Percentiles rank a stretch among this genome's conserved stretches.
Evolutionary conservation across 2,888 invertebrate genomes (phyloP).

Genomic region (Phytoseiulus persimilis): DNA sequence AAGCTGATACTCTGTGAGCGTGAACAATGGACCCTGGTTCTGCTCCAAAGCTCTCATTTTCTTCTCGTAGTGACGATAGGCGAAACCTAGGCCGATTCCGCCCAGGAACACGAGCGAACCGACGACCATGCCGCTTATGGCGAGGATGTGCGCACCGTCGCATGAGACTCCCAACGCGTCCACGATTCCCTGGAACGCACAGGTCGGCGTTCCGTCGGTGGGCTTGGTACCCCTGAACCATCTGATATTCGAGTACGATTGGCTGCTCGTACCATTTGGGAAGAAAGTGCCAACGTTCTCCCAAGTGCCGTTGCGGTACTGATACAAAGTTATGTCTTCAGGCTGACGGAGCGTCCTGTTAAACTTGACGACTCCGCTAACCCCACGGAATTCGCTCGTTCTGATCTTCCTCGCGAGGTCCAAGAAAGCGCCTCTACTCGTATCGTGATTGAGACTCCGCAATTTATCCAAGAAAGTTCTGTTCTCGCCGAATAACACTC

Average conservation of each 20-base stretch:
- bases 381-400: neutral
- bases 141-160: neutral
- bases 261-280: neutral
- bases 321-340: neutral
- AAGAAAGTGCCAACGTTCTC: neutral
- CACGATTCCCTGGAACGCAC: neutral
- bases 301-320: neutral
- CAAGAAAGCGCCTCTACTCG: neutral
- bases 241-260: neutral
- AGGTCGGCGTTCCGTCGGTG: neutral
- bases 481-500: neutral
- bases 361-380: neutral
- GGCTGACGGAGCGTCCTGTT: neutral
- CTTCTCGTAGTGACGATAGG: slow-evolving; percentile 55
- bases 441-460: neutral
- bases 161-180: neutral
- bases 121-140: neutral
- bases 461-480: neutral
- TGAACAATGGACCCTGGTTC: slow-evolving; percentile 59
- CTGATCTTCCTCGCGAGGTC: neutral
- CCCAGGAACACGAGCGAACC: neutral
- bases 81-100: neutral
- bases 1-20: slow-evolving; percentile 77
- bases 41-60: slow-evolving; percentile 59
- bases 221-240: neutral